Evolutionary conservation across 1,140 invertebrate species (phyloP), one percentile per base, ranked within the genome.

Genomic region (Neodiprion lecontei): DNA sequence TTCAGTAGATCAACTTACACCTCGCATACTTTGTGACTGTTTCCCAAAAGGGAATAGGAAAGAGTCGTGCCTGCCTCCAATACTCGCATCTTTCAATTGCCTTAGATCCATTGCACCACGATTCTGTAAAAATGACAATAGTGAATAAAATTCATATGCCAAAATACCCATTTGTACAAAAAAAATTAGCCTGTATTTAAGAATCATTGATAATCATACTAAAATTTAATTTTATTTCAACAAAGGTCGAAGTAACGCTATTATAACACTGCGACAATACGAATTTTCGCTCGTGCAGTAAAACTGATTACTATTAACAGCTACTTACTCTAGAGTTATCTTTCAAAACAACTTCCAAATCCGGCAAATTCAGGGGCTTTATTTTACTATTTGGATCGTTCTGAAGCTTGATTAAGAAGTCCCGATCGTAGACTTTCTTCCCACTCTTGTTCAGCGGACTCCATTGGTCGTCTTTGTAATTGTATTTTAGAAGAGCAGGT

Each of bases 351-450:
- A 91, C 90, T 80, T 93, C 91, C 12, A 92, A 81, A 76, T 91
- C 90, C 73, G 88, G 92, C 14, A 93, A 84, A 79, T 92, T 92
- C 74, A 92, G 89, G 3, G 96, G 96, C 81, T 94, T 95, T 71
- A 91, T 89, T 75, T 92, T 91, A 1, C 95, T 96, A 4, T 92
- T 89, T 9, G 93, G 93, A 77, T 93, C 91, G 80, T 92, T 90
- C 78, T 95, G 92, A 40, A 97, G 87, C 78, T 92, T 90, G 79
- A 96, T 89, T 1, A 97, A 87, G 79, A 97, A 94, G 9, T 95
- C 93, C 68, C 94, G 88, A 75, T 95, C 93, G 85, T 97, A 98
- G 49, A 91, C 90, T 83, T 95, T 97, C 83, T 94, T 96, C 0
- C 96, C 96, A 79, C 90, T 90, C 12, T 90, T 92, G 86, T 97